Percentiles rank a stretch among this genome's conserved stretches.
Evolutionary conservation across 2,888 invertebrate species (phyloP).

Genomic region (Sthenelais limicola): DNA sequence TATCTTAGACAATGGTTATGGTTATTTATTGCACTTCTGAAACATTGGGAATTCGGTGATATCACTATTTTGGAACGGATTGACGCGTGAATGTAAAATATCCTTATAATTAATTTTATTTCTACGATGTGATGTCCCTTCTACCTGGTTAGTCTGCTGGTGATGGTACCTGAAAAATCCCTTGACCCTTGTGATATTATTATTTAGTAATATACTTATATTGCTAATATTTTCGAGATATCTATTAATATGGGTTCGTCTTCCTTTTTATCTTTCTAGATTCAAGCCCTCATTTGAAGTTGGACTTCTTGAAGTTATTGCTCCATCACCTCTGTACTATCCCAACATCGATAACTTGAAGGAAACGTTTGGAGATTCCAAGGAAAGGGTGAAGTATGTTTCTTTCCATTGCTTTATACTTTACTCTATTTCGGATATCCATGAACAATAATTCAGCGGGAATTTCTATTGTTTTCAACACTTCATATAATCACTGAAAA

Average conservation of each 20-base stretch:
- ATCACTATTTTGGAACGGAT: not conserved
- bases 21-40: too few species aligned
- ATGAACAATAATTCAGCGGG: too few species aligned
- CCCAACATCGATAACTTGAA: conserved; percentile 86
- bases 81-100: not conserved
- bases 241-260: too few species aligned
- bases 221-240: too few species aligned
- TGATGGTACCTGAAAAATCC: not conserved
- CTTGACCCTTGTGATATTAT: not conserved
- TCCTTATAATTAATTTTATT: not conserved
- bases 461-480: too few species aligned
- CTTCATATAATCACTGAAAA: too few species aligned
- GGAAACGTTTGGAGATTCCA: conserved; percentile 87
- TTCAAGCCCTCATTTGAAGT: conserved; percentile 83
- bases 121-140: not conserved
- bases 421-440: too few species aligned
- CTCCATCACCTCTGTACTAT: conserved; percentile 89
- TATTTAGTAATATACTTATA: too few species aligned
- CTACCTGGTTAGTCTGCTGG: not conserved
- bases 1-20: not conserved
- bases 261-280: conserved; percentile 73
- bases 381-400: conserved; percentile 77
- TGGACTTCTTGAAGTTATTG: conserved; percentile 90
- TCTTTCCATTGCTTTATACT: too few species aligned
- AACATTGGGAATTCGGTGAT: too few species aligned